Evolutionary conservation across 2,113 vertebrate species (phyloP).

Genomic region (Phyllopteryx taeniolatus): DNA sequence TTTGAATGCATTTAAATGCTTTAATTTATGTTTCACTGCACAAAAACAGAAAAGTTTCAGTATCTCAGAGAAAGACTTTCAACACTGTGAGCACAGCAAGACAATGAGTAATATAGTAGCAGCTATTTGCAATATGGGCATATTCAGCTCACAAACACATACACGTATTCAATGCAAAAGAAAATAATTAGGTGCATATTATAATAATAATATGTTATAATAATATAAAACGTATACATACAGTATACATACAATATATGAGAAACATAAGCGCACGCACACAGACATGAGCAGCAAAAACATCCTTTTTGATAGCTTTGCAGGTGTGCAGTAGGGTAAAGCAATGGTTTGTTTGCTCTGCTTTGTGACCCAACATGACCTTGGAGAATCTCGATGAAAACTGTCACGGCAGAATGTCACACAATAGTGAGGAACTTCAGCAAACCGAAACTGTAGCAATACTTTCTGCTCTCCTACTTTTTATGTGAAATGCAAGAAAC

Average conservation of each 20-base stretch:
- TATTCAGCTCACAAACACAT: slow-evolving; percentile 14
- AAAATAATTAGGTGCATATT: slow-evolving; percentile 1
- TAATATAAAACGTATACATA: slow-evolving; percentile 21
- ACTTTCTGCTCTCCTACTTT: slow-evolving; percentile 70
- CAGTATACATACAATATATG: background rate
- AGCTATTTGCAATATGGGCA: slow-evolving; percentile 39
- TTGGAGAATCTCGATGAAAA: slow-evolving; percentile 39
- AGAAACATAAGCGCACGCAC: slow-evolving; percentile 31
- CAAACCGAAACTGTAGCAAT: slow-evolving; percentile 73
- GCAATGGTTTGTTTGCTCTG: slow-evolving; percentile 43
- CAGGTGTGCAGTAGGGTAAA: slow-evolving; percentile 29
- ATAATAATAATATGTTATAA: background rate
- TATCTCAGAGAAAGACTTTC: slow-evolving; percentile 39
- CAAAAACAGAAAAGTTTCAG: slow-evolving; percentile 28
- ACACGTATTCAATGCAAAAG: slow-evolving; percentile 3
- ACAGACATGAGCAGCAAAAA: slow-evolving; percentile 36
- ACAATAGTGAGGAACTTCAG: slow-evolving; percentile 39
- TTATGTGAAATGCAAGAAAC: slow-evolving; percentile 74
- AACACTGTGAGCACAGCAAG: slow-evolving; percentile 55
- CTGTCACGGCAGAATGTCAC: slow-evolving; percentile 34
- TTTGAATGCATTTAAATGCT: slow-evolving; percentile 18
- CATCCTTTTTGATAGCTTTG: slow-evolving; percentile 19
- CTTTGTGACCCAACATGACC: slow-evolving; percentile 35
- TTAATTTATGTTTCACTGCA: slow-evolving; percentile 25
- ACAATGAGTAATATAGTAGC: slow-evolving; percentile 14